A percentile compares a stretch with the other conserved stretches of the same genome.
phyloP scores from a whole-genome alignment of 2,113 vertebrate genomes.

The Symphodus melops region DNA sequence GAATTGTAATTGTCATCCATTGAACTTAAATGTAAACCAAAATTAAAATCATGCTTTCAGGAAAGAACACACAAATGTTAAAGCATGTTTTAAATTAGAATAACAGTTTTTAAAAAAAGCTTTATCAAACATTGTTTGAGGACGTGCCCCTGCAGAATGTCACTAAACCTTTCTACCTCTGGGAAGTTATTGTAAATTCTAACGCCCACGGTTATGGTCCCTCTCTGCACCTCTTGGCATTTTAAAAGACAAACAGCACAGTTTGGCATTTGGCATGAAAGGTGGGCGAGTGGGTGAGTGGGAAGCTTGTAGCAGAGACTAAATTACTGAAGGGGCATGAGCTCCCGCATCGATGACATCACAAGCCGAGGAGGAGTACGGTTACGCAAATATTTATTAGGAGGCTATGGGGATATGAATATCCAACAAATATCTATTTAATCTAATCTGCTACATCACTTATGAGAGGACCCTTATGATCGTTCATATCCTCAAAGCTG shows the following conservation, averaged over 20 bases:
- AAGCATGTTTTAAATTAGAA: no score
- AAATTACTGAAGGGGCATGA: conserved; percentile 48
- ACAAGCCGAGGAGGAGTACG: conserved; percentile 22
- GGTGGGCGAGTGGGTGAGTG: conserved; percentile 33
- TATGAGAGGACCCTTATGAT: conserved; percentile 7
- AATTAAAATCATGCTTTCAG: no score
- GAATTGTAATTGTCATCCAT: background rate
- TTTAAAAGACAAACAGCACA: conserved; percentile 51
- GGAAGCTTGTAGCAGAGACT: conserved; percentile 34
- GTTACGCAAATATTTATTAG: conserved; percentile 56
- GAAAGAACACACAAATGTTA: no score
- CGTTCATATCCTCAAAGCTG: background rate
- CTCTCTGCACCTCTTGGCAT: conserved; percentile 55
- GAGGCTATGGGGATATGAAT: conserved; percentile 10
- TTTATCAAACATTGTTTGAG: no score
- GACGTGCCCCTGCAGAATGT: conserved; percentile 12
- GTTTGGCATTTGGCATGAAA: conserved; percentile 61
- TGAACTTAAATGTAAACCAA: no score
- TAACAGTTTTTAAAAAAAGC: no score
- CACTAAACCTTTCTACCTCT: background rate
- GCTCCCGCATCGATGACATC: conserved; percentile 55
- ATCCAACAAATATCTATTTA: conserved; percentile 16
- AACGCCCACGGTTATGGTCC: conserved; percentile 22
- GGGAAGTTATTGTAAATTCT: conserved; percentile 41
- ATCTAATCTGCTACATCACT: conserved; percentile 25